Evolutionary conservation across 64 coral and sea anemone genomes (phyloP).

Genomic region (Actinia equina): DNA sequence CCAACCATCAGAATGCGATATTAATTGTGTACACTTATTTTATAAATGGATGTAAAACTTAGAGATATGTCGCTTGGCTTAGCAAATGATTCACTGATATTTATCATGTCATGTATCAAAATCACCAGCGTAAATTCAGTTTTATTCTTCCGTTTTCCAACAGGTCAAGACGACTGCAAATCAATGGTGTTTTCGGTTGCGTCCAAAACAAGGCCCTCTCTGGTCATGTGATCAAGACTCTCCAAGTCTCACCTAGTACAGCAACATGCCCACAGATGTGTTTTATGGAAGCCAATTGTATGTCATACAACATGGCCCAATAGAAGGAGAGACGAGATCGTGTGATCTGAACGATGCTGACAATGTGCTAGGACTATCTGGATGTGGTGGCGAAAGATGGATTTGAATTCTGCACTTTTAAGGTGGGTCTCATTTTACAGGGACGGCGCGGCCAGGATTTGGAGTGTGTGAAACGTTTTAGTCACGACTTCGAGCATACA

Average conservation of each 20-base stretch:
- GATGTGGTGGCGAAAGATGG: background rate
- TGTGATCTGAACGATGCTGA: background rate
- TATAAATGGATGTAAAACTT: too few relatives aligned
- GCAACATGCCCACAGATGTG: background rate
- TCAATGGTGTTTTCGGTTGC: background rate
- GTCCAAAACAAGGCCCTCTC: conserved; percentile 1
- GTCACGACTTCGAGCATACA: too few relatives aligned
- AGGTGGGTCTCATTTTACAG: background rate
- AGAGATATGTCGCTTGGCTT: too few relatives aligned
- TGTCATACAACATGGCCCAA: background rate
- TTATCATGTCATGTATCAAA: too few relatives aligned
- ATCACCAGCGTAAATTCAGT: too few relatives aligned
- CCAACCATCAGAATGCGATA: too few relatives aligned
- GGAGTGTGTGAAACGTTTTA: too few relatives aligned
- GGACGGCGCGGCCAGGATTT: too few relatives aligned
- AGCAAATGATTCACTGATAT: too few relatives aligned
- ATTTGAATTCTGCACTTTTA: background rate
- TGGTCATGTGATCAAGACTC: conserved; percentile 1
- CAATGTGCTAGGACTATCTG: background rate
- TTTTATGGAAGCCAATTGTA: background rate
- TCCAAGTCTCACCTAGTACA: background rate
- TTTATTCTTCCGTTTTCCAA: too few relatives aligned
- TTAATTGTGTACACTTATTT: too few relatives aligned
- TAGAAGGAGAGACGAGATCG: background rate
- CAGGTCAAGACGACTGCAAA: too few relatives aligned